These are phyloP conservation scores for Nesidiocoris tenuis DNA, from an alignment of 2,888 invertebrate genomes.

Conservation along the genomic window DNA sequence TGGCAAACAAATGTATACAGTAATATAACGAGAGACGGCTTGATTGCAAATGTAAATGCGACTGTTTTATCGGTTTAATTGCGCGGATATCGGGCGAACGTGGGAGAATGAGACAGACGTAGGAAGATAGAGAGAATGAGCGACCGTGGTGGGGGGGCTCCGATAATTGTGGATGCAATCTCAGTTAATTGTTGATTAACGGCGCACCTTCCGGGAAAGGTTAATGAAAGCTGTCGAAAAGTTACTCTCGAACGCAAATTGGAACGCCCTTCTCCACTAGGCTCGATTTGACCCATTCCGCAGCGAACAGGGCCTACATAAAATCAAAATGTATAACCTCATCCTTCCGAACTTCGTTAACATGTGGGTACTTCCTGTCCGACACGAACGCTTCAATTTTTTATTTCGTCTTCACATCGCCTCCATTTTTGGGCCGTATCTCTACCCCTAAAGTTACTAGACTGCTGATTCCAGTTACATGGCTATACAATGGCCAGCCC, in stretches of 20 bases:
- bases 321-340: too few species aligned
- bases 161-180: slow-evolving; percentile 37
- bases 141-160: background rate
- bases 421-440: too few species aligned
- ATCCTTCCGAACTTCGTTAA: too few species aligned
- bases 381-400: too few species aligned
- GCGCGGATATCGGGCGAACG: slow-evolving; percentile 26
- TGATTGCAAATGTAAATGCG: slow-evolving; percentile 38
- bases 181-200: slow-evolving; percentile 39
- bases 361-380: too few species aligned
- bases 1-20: slow-evolving; percentile 40
- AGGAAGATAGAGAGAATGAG: background rate
- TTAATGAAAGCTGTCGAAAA: slow-evolving; percentile 35
- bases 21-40: slow-evolving; percentile 7
- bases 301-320: too few species aligned
- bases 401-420: too few species aligned
- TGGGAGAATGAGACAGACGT: background rate
- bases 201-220: slow-evolving; percentile 11
- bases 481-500: too few species aligned
- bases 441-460: too few species aligned
- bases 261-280: slow-evolving; percentile 1
- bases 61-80: slow-evolving; percentile 40
- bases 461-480: too few species aligned
- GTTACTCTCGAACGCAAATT: slow-evolving; percentile 26
- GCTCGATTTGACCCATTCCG: background rate